Evolutionary conservation across 2,888 invertebrate genomes (phyloP).

Genomic region (Lasioglossum marginatum): DNA sequence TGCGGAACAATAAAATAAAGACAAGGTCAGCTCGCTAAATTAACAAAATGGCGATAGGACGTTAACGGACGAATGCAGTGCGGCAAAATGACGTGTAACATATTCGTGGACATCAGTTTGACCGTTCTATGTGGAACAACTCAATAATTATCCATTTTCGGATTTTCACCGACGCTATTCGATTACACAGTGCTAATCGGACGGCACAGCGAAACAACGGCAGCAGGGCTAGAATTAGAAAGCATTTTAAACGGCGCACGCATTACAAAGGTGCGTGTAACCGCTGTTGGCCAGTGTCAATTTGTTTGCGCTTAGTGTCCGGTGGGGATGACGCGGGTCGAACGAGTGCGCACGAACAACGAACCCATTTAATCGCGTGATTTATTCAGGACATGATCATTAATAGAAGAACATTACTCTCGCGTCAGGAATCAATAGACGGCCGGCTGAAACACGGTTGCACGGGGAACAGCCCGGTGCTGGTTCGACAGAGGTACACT

Average conservation of each 20-base stretch:
- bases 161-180: neutral
- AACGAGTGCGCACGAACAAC: slow-evolving; percentile 71
- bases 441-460: slow-evolving; percentile 64
- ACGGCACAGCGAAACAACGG: neutral
- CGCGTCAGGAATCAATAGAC: slow-evolving; percentile 82
- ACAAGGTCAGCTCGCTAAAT: neutral
- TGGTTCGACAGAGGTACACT: slow-evolving; percentile 41
- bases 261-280: slow-evolving; percentile 51
- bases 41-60: neutral
- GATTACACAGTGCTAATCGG: neutral
- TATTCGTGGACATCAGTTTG: neutral
- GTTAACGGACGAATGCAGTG: too few species aligned
- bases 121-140: neutral
- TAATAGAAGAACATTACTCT: slow-evolving; percentile 83
- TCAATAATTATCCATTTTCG: neutral
- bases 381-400: slow-evolving; percentile 83
- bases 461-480: slow-evolving; percentile 38
- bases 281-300: slow-evolving; percentile 62
- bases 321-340: slow-evolving; percentile 62
- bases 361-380: slow-evolving; percentile 82
- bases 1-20: neutral
- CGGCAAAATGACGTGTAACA: neutral
- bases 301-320: slow-evolving; percentile 73
- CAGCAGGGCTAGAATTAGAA: slow-evolving; percentile 19
- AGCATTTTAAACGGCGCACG: slow-evolving; percentile 25